Evolutionary conservation across 2,797 vertebrate species (phyloP), one percentile per base, ranked within the genome.

Genomic region (Protosalanx chinensis): DNA sequence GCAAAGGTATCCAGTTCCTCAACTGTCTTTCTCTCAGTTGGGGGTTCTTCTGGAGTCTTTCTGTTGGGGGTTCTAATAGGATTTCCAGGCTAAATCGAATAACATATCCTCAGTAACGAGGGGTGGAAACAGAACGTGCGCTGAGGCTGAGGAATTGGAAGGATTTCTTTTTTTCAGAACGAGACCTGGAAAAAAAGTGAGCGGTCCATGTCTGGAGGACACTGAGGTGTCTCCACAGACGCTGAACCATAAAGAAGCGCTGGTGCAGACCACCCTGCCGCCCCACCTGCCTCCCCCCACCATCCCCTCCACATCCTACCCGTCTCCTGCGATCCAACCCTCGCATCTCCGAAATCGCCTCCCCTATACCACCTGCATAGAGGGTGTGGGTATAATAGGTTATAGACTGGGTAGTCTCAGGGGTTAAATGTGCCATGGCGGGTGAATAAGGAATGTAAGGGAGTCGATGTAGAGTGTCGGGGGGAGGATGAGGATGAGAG

Each of bases 31-130:
- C 41, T 73, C 74, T 73, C 69, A 67, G n/a, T 70, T 51, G 66
- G 72, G 72, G 72, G 72, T 68, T 76, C 57, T 59, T 12, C 41
- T 46, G 41, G 41, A 46, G 8, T 37, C 18, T 67, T 79, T 72
- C 73, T 72, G 79, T 67, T 73, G 74, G 71, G 63, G 72, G 75
- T 72, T 68, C 29, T 87, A 81, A 87, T 84, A 75, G 61, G 62
- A 68, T 85, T 85, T 82, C 79, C 82, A 86, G 79, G 72, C 27
- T 82, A 82, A 87, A 80, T 75, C 80, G 75, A 81, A 85, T 78
- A 85, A 81, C 79, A 80, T 76, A 41, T 76, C 72, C 72, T 73
- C 51, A 72, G 23, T 81, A 83, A 83, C 76, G 67, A 77, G 76
- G 79, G 84, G 82, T 35, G 74, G 67, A 83, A 79, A 78, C 81